A percentile compares a stretch with the other conserved stretches of the same genome.
phyloP scores from a whole-genome alignment of 2,797 vertebrate genomes.

The Phyllotis vaccarum region DNA sequence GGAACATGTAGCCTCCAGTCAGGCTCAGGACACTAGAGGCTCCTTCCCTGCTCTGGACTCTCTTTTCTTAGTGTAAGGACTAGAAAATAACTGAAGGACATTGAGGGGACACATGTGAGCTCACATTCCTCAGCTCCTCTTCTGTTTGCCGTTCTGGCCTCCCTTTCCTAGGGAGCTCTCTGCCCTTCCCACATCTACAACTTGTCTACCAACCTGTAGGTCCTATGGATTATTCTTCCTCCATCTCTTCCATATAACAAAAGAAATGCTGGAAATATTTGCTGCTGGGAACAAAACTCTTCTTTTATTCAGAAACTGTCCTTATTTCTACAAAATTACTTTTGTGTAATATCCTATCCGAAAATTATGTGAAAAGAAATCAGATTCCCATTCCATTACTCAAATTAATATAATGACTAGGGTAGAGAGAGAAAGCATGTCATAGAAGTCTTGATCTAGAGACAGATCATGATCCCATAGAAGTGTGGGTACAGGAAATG shows the following conservation, averaged over 20 bases:
- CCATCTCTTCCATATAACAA: neutral
- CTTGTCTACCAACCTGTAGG: neutral
- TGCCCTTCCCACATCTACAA: neutral
- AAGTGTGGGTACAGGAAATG: neutral
- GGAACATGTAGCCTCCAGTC: neutral
- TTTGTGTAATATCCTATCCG: neutral
- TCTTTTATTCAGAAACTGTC: neutral
- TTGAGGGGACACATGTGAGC: rapidly evolving
- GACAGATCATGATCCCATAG: neutral
- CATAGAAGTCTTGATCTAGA: neutral
- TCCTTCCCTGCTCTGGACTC: too few species aligned
- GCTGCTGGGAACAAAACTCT: neutral
- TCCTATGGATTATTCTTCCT: neutral
- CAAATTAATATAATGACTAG: neutral
- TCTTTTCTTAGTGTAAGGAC: neutral
- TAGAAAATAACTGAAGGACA: neutral
- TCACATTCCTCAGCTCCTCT: neutral
- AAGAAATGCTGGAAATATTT: neutral
- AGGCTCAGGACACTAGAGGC: neutral
- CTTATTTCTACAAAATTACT: neutral
- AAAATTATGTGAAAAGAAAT: neutral
- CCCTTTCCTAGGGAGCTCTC: neutral
- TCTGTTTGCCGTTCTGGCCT: neutral
- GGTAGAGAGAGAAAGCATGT: neutral
- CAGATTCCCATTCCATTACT: conserved; percentile 6